Evolutionary conservation across 2,113 vertebrate genomes (phyloP).

Genomic region (Urocynchramus pylzowi): DNA sequence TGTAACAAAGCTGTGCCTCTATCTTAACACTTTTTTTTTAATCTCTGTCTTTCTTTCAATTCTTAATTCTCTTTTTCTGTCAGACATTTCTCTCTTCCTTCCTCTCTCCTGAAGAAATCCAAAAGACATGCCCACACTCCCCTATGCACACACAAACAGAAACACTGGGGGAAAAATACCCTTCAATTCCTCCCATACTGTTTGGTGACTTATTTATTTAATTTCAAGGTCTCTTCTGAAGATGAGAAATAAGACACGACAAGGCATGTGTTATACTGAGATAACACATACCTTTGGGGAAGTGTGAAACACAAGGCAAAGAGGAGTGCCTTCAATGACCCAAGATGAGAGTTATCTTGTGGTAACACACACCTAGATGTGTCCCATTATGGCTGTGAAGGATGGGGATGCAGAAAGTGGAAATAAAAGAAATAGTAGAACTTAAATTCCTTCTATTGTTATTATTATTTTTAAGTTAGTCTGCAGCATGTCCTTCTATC

Average conservation of each 20-base stretch:
- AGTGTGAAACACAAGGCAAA: slow-evolving; percentile 19
- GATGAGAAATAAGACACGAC: slow-evolving; percentile 29
- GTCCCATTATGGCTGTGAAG: not conserved
- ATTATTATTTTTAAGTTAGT: slow-evolving; percentile 33
- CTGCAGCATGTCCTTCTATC: not conserved
- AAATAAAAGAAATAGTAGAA: slow-evolving; percentile 2
- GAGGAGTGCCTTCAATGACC: not conserved
- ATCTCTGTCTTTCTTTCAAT: not conserved
- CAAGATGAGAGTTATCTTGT: slow-evolving; percentile 52
- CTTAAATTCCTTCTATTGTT: not conserved
- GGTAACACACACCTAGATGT: slow-evolving; percentile 37
- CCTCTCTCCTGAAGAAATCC: not conserved
- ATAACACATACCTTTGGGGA: slow-evolving; percentile 54
- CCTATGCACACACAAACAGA: not conserved
- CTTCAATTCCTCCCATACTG: slow-evolving; percentile 5
- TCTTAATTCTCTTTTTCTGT: not conserved
- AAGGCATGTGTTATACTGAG: slow-evolving; percentile 30
- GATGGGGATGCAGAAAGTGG: not conserved
- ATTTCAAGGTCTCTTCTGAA: slow-evolving; percentile 18
- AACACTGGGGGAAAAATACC: not conserved
- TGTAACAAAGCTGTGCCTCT: not conserved
- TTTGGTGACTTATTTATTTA: slow-evolving; percentile 34
- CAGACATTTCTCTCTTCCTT: not conserved
- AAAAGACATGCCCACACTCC: not conserved
- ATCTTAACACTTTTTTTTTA: not conserved